Evolutionary conservation across 2,888 invertebrate genomes (phyloP).

Genomic region (Ophion obscuratus): DNA sequence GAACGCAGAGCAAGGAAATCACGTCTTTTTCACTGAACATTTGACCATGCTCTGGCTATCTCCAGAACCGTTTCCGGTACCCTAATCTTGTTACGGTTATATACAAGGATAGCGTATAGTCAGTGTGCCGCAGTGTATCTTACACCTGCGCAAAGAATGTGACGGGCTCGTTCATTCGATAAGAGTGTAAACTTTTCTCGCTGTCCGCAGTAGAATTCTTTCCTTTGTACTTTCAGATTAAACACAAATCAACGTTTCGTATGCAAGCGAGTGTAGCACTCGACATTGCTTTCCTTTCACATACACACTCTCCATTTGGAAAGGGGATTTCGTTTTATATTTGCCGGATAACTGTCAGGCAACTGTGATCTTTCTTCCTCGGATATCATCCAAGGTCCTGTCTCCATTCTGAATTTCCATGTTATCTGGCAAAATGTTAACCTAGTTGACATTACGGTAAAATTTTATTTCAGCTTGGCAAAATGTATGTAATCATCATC

Average conservation of each 20-base stretch:
- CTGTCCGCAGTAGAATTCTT: slow-evolving; percentile 34
- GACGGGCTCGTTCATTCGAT: slow-evolving; percentile 52
- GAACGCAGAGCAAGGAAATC: slow-evolving; percentile 62
- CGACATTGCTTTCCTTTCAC: neutral
- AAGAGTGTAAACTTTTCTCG: slow-evolving; percentile 45
- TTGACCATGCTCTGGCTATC: slow-evolving; percentile 70
- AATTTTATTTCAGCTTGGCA: too few species aligned
- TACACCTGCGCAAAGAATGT: slow-evolving; percentile 48
- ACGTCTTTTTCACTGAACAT: slow-evolving; percentile 72
- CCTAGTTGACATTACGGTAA: too few species aligned
- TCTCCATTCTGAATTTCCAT: neutral
- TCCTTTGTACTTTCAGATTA: slow-evolving; percentile 36
- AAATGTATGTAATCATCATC: too few species aligned
- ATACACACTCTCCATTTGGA: neutral
- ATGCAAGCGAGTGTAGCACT: slow-evolving; percentile 11
- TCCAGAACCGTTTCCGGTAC: slow-evolving; percentile 79
- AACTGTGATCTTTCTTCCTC: neutral
- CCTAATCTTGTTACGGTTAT: slow-evolving; percentile 78
- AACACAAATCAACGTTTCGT: slow-evolving; percentile 15
- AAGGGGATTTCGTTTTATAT: neutral
- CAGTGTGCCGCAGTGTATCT: slow-evolving; percentile 2
- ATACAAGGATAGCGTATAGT: slow-evolving; percentile 77
- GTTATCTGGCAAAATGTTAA: too few species aligned
- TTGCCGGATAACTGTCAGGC: neutral
- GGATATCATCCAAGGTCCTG: neutral